These are phyloP conservation scores for Drosophila siamana DNA, from an alignment of 2,888 invertebrate genomes.

Conservation along the genomic window DNA sequence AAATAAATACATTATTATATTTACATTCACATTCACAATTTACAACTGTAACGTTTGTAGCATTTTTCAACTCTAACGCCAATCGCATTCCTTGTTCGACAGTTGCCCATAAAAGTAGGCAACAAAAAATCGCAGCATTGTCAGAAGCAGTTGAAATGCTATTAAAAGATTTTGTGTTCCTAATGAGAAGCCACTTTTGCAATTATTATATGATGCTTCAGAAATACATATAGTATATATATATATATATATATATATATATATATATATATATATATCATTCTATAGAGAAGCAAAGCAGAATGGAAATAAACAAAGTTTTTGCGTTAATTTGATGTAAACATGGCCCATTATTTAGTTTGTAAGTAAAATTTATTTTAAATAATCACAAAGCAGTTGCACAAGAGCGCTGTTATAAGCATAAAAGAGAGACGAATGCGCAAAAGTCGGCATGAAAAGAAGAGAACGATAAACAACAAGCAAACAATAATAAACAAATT, in stretches of 20 bases:
- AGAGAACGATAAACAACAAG: slow-evolving; percentile 37
- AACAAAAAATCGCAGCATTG: slow-evolving; percentile 17
- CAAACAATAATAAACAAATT: slow-evolving; percentile 79
- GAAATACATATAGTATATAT: slow-evolving; percentile 32
- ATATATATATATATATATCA: slow-evolving; percentile 4
- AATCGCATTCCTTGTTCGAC: slow-evolving; percentile 15
- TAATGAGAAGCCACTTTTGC: slow-evolving; percentile 62
- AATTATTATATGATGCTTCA: slow-evolving; percentile 50
- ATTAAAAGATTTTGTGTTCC: slow-evolving; percentile 65
- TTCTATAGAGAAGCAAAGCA: slow-evolving; percentile 24
- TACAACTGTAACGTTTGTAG: slow-evolving; percentile 27
- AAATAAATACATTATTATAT: slow-evolving; percentile 31
- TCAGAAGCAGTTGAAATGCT: slow-evolving; percentile 20
- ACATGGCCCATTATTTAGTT: slow-evolving; percentile 77
- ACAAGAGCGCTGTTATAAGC: slow-evolving; percentile 24
- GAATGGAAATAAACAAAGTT: slow-evolving; percentile 38
- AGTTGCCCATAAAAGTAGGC: slow-evolving; percentile 44
- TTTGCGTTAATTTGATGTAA: slow-evolving; percentile 50
- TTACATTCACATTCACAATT: slow-evolving; percentile 36
- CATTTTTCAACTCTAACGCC: slow-evolving; percentile 33
- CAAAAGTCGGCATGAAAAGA: slow-evolving; percentile 13
- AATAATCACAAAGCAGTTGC: slow-evolving; percentile 61
- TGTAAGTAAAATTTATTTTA: slow-evolving; percentile 62
- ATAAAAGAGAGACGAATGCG: slow-evolving; percentile 10
- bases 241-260: background rate